Base-by-base conservation (phyloP, 2,797 vertebrate genomes). In the Clarias fuscus region DNA sequence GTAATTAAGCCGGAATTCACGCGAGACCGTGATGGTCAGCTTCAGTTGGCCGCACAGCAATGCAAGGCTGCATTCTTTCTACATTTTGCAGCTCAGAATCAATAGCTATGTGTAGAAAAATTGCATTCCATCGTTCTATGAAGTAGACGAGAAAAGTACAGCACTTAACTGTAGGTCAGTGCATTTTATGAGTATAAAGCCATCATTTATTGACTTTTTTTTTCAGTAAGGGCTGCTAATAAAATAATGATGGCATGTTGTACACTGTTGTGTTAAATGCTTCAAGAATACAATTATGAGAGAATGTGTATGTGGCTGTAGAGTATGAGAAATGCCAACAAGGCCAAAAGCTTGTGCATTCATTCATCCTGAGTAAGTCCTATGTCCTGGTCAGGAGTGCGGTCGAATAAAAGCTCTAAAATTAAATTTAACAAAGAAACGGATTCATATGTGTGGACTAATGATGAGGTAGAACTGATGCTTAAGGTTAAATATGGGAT, bases 1-100 rank as follows among this genome's bases (percentile, higher is more conserved):
- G 30, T 67, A 70, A 78, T 86, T 83, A 83, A 83, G 72, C n/a
- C 71, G 5, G 71, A 56, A 70, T 86, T 70, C 85, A 53, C 72
- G 33, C 8, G 58, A 70, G 72, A 70, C 64, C 5, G 30, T 24
- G 27, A 73, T 15, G 22, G 59, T 30, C 24, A 14, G 64, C 62
- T 77, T 67, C 68, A 30, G n/a, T 62, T 82, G 71, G 48, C 58
- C 79, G 73, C 59, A 2, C 33, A 85, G 72, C 71, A 27, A 56
- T 84, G 58, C 27, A n/a, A 85, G 65, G 62, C 33, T 5, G 64
- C 73, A 43, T 62, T 40, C 77, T 59, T 78, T 59, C 17, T 10
- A 33, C 20, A 37, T 14, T 13, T 37, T 18, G 22, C 30, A 3
- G 17, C 56, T 78, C 30, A 13, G 53, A 59, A 20, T 59, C 53